Conservation (phyloP, 2,888 invertebrate genomes). For the Netelia virgata region DNA sequence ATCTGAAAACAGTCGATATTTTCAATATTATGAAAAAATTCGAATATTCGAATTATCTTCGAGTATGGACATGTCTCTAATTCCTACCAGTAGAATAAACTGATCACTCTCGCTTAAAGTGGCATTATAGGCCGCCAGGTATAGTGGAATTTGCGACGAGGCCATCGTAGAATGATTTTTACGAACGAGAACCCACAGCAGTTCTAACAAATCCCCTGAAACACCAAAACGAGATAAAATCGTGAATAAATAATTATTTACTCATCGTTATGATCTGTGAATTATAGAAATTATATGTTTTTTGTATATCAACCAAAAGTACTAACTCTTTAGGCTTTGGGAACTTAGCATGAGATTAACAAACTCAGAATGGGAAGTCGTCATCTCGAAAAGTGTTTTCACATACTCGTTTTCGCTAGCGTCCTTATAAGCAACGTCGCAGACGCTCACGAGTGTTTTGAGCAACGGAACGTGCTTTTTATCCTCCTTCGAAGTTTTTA, state of each 20-base stretch:
- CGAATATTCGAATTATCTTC: not conserved
- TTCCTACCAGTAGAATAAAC: constrained; percentile 86
- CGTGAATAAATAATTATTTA: constrained; percentile 16
- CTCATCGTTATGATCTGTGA: not conserved
- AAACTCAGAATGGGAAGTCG: constrained; percentile 92
- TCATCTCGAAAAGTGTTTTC: constrained; percentile 90
- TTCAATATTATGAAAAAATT: not conserved
- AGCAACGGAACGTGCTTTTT: constrained; percentile 86
- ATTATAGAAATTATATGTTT: too few species aligned
- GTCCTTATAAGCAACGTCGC: constrained; percentile 87
- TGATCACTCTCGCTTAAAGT: constrained; percentile 90
- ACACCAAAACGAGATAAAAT: constrained; percentile 71
- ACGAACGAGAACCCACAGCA: constrained; percentile 88
- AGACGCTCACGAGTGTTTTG: constrained; percentile 86
- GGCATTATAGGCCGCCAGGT: constrained; percentile 92
- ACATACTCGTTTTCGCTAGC: constrained; percentile 85
- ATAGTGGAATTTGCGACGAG: constrained; percentile 90
- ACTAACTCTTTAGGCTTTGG: constrained; percentile 80
- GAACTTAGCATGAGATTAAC: constrained; percentile 88
- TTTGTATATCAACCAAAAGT: constrained; percentile 11
- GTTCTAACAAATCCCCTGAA: constrained; percentile 88
- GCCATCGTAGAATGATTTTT: constrained; percentile 89
- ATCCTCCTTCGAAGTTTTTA: constrained; percentile 85
- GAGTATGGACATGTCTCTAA: not conserved
- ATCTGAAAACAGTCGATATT: constrained; percentile 85